Conservation (phyloP, 2,888 invertebrate species). For the Caenorhabditis plicata region DNA sequence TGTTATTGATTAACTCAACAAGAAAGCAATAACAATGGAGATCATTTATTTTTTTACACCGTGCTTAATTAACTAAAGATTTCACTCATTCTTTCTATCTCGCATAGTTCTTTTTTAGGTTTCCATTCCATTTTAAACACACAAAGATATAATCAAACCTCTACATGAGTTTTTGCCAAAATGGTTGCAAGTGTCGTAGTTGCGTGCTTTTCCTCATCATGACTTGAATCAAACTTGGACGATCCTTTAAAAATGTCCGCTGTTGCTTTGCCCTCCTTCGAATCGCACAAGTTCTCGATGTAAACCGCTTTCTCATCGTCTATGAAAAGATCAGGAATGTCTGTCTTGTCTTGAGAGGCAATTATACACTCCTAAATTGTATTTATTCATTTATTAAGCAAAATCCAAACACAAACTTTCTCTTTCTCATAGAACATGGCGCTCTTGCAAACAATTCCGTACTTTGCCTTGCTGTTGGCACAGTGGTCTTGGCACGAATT, state of each 20-base stretch:
- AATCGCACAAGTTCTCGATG: conserved; percentile 44
- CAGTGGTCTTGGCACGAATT: conserved; percentile 44
- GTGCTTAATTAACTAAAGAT: too few species aligned
- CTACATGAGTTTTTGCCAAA: too few species aligned
- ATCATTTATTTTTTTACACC: too few species aligned
- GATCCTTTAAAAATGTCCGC: conserved; percentile 28
- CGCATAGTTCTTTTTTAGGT: too few species aligned
- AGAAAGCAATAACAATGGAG: too few species aligned
- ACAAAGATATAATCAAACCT: too few species aligned
- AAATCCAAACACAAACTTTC: conserved; percentile 16
- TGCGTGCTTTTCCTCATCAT: too few species aligned
- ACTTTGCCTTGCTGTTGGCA: conserved; percentile 32
- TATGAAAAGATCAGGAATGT: conserved; percentile 49
- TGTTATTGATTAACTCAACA: too few species aligned
- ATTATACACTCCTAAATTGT: conserved; percentile 49
- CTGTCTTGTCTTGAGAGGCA: conserved; percentile 45
- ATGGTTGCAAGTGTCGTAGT: too few species aligned
- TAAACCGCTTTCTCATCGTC: conserved; percentile 52
- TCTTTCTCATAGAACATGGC: conserved; percentile 54
- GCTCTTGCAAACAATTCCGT: conserved; percentile 45
- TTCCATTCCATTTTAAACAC: conserved; percentile 4
- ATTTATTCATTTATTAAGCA: neutral
- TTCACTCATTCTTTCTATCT: too few species aligned
- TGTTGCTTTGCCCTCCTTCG: conserved; percentile 20
- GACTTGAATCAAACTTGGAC: conserved; percentile 19